Evolutionary conservation across 2,113 vertebrate species (phyloP), one percentile per base, ranked within the genome.

Genomic region (Progne subis): DNA sequence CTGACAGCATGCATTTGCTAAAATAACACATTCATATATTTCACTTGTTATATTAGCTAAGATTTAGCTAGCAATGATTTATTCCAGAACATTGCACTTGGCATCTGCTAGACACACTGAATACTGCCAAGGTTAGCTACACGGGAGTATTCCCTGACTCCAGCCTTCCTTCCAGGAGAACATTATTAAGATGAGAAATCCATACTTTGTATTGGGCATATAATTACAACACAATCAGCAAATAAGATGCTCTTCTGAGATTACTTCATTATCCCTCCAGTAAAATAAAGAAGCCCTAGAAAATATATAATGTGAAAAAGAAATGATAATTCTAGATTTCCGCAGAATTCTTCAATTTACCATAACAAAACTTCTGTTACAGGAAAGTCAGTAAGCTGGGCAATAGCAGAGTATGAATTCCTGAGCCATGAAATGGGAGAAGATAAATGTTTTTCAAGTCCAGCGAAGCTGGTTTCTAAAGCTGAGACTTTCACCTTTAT

Each of bases 41-140:
- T 92, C 43, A 84, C 49, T 93, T 81, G 61, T 55, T 81, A 26
- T 50, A 93, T 90, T 70, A 88, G 39, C 68, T 85, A 87, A 85
- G 84, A 85, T 50, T 84, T 74, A 94, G 68, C 71, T 65, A 70
- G 68, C 47, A 46, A 77, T 55, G 26, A 88, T 77, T 85, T 90
- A 88, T 88, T 63, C 71, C 76, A 71, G 76, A 96, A 84, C 53
- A 68, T 17, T 83, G 43, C 23, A 49, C 43, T 76, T 92, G 61
- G 86, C 77, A 60, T 86, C 68, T 83, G 28, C 65, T 81, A 88
- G 63, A 90, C 43, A 75, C 19, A 52, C 19, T 34, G 56, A 74
- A 56, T 64, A 52, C 41, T 74, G 72, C 60, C 88, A 90, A 88
- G 60, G 64, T 74, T 85, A 82, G 75, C 50, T 43, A 72, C 1